phyloP scores from a whole-genome alignment of 2,797 vertebrate genomes.

The Lepilemur ruficaudatus region DNA sequence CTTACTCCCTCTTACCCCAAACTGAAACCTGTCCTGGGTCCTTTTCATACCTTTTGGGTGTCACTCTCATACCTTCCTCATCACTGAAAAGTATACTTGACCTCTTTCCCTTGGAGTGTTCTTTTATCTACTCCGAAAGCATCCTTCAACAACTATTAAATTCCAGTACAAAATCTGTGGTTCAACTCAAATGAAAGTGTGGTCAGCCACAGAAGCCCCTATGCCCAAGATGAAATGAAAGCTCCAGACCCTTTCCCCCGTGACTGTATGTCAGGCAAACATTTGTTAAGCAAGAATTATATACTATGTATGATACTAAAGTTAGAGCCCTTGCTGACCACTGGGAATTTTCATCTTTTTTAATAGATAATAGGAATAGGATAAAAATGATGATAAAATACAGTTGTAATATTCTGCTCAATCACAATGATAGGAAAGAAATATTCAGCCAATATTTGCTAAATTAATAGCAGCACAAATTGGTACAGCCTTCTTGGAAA shows the following conservation, averaged over 20 bases:
- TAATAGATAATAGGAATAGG: neutral
- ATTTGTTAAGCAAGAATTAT: constrained; percentile 15
- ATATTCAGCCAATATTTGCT: neutral
- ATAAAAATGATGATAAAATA: neutral
- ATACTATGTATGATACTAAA: neutral
- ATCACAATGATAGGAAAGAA: neutral
- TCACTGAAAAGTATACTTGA: neutral
- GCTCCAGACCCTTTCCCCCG: neutral
- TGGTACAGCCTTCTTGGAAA: constrained; percentile 36
- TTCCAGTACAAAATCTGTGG: neutral
- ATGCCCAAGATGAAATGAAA: neutral
- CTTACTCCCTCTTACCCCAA: neutral
- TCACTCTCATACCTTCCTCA: neutral
- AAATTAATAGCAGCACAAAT: neutral
- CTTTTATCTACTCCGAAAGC: neutral
- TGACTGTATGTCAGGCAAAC: neutral
- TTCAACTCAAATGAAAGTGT: neutral
- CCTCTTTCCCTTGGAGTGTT: neutral
- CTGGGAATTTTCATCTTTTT: neutral
- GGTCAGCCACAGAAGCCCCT: neutral
- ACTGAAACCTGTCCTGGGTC: neutral
- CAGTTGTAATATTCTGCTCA: neutral
- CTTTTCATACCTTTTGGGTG: neutral
- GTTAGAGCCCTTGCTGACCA: neutral
- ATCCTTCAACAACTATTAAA: neutral